These are phyloP conservation scores for Maccullochella peelii DNA, from an alignment of 2,113 vertebrate genomes.

Conservation along the genomic window DNA sequence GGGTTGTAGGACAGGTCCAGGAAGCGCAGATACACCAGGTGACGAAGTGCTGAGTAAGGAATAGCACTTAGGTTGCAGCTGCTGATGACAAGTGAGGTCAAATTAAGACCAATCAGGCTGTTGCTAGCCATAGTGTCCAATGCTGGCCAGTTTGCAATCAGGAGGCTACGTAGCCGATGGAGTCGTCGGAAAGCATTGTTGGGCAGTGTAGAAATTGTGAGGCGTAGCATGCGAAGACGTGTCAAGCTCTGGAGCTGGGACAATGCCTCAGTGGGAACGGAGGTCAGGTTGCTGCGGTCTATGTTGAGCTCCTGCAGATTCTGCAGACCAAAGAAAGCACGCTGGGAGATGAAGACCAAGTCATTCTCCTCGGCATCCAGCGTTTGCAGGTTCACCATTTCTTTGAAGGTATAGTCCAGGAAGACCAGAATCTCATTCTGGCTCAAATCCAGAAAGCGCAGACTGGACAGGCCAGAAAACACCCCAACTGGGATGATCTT, in stretches of 20 bases:
- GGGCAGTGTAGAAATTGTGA: slow-evolving; percentile 84
- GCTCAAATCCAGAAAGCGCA: slow-evolving; percentile 88
- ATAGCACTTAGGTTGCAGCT: slow-evolving; percentile 87
- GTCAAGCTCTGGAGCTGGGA: slow-evolving; percentile 85
- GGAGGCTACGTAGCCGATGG: slow-evolving; percentile 82
- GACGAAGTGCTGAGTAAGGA: slow-evolving; percentile 87
- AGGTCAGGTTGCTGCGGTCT: slow-evolving; percentile 90
- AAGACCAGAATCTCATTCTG: slow-evolving; percentile 92
- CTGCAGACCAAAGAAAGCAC: slow-evolving; percentile 86
- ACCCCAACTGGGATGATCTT: slow-evolving; percentile 89
- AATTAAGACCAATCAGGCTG: slow-evolving; percentile 88
- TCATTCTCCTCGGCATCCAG: slow-evolving; percentile 87
- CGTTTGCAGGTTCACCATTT: slow-evolving; percentile 83
- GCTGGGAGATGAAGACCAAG: slow-evolving; percentile 88
- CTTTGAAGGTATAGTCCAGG: slow-evolving; percentile 89
- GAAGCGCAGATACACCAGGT: slow-evolving; percentile 85
- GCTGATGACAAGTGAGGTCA: slow-evolving; percentile 88
- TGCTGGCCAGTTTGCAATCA: slow-evolving; percentile 87
- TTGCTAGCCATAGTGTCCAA: slow-evolving; percentile 84
- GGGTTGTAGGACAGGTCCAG: slow-evolving; percentile 93
- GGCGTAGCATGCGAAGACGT: slow-evolving; percentile 82
- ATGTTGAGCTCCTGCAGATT: slow-evolving; percentile 86
- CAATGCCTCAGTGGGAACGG: slow-evolving; percentile 87
- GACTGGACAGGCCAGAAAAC: slow-evolving; percentile 85
- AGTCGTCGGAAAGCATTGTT: slow-evolving; percentile 86